Evolutionary conservation across 2,888 invertebrate genomes (phyloP).

Genomic region (Drosophila sordidula): DNA sequence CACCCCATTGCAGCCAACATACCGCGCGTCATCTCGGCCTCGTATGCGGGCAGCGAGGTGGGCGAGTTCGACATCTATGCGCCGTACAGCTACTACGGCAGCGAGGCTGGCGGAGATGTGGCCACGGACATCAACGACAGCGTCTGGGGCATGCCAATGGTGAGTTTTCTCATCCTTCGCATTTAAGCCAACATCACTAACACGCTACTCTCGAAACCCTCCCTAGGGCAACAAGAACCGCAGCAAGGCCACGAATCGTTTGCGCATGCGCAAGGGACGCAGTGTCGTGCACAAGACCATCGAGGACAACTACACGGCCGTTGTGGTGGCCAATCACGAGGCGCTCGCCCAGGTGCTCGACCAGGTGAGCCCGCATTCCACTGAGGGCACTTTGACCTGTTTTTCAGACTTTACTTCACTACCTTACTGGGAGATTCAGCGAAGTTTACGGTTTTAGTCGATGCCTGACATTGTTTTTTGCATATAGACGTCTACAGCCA

Average conservation of each 20-base stretch:
- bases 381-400: no score
- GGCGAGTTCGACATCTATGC: conserved; percentile 93
- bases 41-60: conserved; percentile 93
- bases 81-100: conserved; percentile 91
- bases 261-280: conserved; percentile 91
- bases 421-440: no score
- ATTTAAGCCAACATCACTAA: no score
- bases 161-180: conserved; percentile 40
- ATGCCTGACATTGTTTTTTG: no score
- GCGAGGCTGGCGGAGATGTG: conserved; percentile 86
- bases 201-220: no score
- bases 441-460: no score
- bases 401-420: no score
- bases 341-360: conserved; percentile 94
- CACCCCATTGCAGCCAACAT: conserved; percentile 82
- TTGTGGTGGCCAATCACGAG: conserved; percentile 95
- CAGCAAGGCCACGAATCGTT: conserved; percentile 87
- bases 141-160: conserved; percentile 84
- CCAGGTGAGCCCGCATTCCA: conserved; percentile 87
- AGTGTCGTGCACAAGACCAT: conserved; percentile 94
- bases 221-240: conserved; percentile 81
- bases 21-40: conserved; percentile 89
- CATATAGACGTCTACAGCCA: no score
- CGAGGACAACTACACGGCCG: conserved; percentile 96
- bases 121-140: conserved; percentile 84